These are phyloP conservation scores for Ahaetulla prasina DNA, from an alignment of 2,113 vertebrate species.

Conservation along the genomic window DNA sequence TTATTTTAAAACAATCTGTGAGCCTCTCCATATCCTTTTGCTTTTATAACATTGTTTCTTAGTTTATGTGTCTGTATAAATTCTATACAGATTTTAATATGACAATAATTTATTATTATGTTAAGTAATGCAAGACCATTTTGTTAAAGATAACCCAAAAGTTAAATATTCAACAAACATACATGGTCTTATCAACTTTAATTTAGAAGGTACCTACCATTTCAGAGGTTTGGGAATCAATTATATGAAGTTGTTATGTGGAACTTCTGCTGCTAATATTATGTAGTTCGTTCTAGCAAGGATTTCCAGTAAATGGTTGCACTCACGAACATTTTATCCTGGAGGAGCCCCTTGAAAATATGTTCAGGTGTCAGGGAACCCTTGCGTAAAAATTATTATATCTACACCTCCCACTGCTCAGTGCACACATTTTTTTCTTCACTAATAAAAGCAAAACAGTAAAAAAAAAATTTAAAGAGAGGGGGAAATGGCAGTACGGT, in stretches of 20 bases:
- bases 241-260: conserved; percentile 22
- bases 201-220: not conserved
- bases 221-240: conserved; percentile 10
- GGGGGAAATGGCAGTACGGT: too few species aligned
- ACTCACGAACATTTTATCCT: conserved; percentile 28
- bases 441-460: not conserved
- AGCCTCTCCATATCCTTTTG: not conserved
- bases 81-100: not conserved
- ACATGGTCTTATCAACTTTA: not conserved
- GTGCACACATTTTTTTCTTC: not conserved
- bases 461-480: not conserved
- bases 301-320: conserved; percentile 29
- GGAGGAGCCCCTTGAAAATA: not conserved
- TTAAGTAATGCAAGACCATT: conserved; percentile 1
- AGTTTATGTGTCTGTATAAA: not conserved
- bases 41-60: not conserved
- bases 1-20: not conserved
- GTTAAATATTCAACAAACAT: not conserved
- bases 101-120: not conserved
- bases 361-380: not conserved
- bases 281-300: conserved; percentile 39
- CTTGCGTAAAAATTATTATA: not conserved
- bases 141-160: conserved; percentile 17
- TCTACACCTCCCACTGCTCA: not conserved
- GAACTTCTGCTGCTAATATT: conserved; percentile 37